Evolutionary conservation across 2,797 vertebrate species (phyloP), one percentile per base, ranked within the genome.

Genomic region (Myioborus miniatus): DNA sequence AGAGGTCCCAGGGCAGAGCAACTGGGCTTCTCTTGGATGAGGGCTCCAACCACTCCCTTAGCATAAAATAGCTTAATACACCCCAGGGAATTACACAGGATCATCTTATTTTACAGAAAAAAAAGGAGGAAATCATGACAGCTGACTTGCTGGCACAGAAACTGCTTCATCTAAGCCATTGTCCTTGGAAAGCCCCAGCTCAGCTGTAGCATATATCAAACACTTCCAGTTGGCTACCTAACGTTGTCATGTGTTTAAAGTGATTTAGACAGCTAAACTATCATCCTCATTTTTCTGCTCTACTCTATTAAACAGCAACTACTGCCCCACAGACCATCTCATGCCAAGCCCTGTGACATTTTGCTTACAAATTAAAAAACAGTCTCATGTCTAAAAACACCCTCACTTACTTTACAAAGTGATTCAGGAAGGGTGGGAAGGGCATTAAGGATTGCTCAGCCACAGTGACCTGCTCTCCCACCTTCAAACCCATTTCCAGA

Each of bases 401-500:
- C 15, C n/a, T 65, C 22, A 2, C 7, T 22, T 24, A 21, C 23
- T n/a, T 63, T 3, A 23, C 15, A 30, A 24, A 65, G 46, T 4
- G 0, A 20, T 11, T 43, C 44, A 41, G 21, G 36, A 53, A 11
- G 13, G n/a, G 17, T 4, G 37, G 37, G 23, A 23, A 93, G 20
- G 3, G 8, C 3, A 0, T 56, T 74, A 29, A 17, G 44, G 58
- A 34, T 17, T 3, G 3, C 6, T 11, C 30, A 64, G 50, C 8
- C 24, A 13, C 24, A 62, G 39, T 21, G 46, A 68, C 16, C 55
- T 0, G 0, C 23, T 15, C 10, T 44, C 43, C 24, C 14, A 32
- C 16, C 47, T 0, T 0, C 64, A 56, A 34, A 29, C 37, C 26
- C 10, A 1, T 52, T 29, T 52, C 6, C 44, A 71, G 36, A 4